These are phyloP conservation scores for Cheilosia scutellata DNA, from an alignment of 2,888 invertebrate species.

Conservation along the genomic window DNA sequence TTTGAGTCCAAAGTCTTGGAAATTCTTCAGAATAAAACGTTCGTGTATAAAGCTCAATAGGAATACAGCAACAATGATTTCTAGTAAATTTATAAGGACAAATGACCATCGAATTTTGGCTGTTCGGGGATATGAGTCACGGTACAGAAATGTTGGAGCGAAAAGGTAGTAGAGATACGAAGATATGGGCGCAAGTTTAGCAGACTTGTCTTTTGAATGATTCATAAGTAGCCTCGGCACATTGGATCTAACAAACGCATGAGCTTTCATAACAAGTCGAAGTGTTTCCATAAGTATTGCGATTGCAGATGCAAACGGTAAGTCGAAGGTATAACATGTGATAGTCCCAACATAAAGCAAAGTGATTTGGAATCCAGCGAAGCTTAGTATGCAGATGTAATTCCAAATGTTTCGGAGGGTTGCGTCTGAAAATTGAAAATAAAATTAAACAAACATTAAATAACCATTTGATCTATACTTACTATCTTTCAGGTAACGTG, in stretches of 20 bases:
- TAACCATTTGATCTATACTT: background rate
- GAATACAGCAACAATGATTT: background rate
- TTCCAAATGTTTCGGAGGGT: background rate
- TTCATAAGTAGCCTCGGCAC: background rate
- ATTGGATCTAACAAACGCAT: slow-evolving; percentile 89
- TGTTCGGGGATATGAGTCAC: slow-evolving; percentile 91
- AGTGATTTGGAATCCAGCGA: background rate
- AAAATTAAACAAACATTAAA: background rate
- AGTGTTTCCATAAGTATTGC: slow-evolving; percentile 84
- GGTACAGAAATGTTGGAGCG: slow-evolving; percentile 87
- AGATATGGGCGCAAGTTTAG: background rate
- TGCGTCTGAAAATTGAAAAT: background rate
- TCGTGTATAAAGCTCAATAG: slow-evolving; percentile 89
- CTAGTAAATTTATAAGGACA: slow-evolving; percentile 85
- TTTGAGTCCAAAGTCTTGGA: slow-evolving; percentile 86
- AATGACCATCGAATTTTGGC: slow-evolving; percentile 89
- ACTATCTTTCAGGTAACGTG: background rate
- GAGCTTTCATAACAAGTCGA: slow-evolving; percentile 92
- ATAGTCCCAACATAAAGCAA: background rate
- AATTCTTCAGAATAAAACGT: slow-evolving; percentile 88
- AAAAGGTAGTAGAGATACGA: slow-evolving; percentile 89
- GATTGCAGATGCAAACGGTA: slow-evolving; percentile 14
- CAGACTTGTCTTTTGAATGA: background rate
- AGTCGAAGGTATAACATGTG: background rate
- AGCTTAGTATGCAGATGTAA: background rate